These are phyloP conservation scores for Gymnoscopelus microlampas DNA, from an alignment of 2,797 vertebrate genomes.

Conservation along the genomic window DNA sequence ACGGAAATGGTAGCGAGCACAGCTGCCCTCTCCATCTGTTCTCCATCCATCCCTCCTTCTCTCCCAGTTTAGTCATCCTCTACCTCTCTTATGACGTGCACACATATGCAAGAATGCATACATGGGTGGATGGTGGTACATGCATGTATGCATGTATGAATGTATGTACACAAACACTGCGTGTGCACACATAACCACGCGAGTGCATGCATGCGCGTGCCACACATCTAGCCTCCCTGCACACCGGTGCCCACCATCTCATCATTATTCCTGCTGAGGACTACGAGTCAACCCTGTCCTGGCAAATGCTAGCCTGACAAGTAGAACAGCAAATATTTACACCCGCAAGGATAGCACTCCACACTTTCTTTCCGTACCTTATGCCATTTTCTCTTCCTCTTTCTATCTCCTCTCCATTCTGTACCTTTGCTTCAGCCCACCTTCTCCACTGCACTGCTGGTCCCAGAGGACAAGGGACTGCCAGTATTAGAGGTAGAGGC, in stretches of 20 bases:
- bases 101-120: neutral
- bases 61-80: neutral
- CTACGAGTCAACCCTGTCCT: slow-evolving; percentile 71
- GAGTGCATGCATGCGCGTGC: neutral
- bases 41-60: slow-evolving; percentile 26
- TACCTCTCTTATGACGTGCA: neutral
- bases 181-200: slow-evolving; percentile 29
- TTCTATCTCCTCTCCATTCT: slow-evolving; percentile 19
- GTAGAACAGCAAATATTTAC: slow-evolving; percentile 88
- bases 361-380: slow-evolving; percentile 3
- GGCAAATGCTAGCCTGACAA: slow-evolving; percentile 80
- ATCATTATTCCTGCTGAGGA: slow-evolving; percentile 81
- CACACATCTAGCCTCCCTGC: slow-evolving; percentile 24
- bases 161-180: slow-evolving; percentile 14
- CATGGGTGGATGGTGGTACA: neutral
- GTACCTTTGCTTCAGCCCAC: neutral
- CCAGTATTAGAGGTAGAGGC: slow-evolving; percentile 44
- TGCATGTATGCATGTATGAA: neutral
- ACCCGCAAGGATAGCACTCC: slow-evolving; percentile 63
- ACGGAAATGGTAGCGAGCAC: slow-evolving; percentile 54
- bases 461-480: slow-evolving; percentile 53
- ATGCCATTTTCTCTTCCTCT: slow-evolving; percentile 26
- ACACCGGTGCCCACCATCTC: slow-evolving; percentile 58
- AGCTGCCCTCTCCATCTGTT: slow-evolving; percentile 59
- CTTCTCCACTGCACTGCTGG: slow-evolving; percentile 20